Base-by-base conservation (phyloP, 92 coral and sea anemone species). In the Palythoa caribaeorum region DNA sequence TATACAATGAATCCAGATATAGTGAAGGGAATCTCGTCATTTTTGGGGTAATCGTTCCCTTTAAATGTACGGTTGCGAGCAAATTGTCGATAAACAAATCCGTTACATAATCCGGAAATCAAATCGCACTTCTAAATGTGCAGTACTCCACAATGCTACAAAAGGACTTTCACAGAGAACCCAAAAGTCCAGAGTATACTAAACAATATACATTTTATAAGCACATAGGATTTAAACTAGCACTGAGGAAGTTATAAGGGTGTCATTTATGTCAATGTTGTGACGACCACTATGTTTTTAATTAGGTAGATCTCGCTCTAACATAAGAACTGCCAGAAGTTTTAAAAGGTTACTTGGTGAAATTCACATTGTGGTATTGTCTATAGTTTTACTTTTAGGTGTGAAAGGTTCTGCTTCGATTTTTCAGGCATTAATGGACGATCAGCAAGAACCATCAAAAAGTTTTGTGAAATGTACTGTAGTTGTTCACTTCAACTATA, bases 21-120 rank as follows among this genome's bases (percentile, higher is more conserved):
- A 44, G 28, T 28, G 28, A 44, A 44, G 50, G 50, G 7, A 44
- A 44, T 44, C 50, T 44, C 50, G 50, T 44, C 50, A 44, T 44
- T 44, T 44, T 8, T 5, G 50, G 50, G 50, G 5, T 44, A 4
- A 4, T 8, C 6, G 50, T 44, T 59, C 77, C 13, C 50, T 73
- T 73, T 9, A 15, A 40, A 73, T 76, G 57, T 37, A 62, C 80
- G 9, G 54, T 47, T 13, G 80, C 48, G 13, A 76, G 44, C 38
- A 20, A 47, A 76, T 47, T 9, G 63, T 19, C 14, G 60, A 50
- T 76, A 76, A 76, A 76, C 80, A 76, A 47, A 76, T 36, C 7
- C 6, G 60, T 2, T 28, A 28, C 28, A 28, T n/a, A 16, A 14
- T 48, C 60, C 38, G 59, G 38, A 47, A 76, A 76, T 47, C 5